Conservation (phyloP, 2,113 vertebrate genomes). For the Cheilinus undulatus region DNA sequence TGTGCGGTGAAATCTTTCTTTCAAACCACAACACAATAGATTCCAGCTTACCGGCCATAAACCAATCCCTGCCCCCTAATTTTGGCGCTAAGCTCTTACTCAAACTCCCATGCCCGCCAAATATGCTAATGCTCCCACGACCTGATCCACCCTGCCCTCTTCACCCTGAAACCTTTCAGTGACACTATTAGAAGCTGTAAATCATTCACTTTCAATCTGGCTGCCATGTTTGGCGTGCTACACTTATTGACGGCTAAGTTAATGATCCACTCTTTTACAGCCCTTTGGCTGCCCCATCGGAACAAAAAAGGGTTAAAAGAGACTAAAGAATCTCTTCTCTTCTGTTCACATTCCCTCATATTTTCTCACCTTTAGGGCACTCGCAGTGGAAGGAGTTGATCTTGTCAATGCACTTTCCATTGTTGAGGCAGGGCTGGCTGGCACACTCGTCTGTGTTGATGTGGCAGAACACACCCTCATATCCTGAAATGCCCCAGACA, state of each 20-base stretch:
- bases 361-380: constrained; percentile 89
- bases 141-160: constrained; percentile 23
- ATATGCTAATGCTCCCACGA: constrained; percentile 70
- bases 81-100: constrained; percentile 80
- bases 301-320: constrained; percentile 1
- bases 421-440: constrained; percentile 94
- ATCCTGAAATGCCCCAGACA: constrained; percentile 83
- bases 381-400: constrained; percentile 96
- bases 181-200: constrained; percentile 34
- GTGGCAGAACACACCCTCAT: constrained; percentile 93
- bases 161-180: constrained; percentile 15
- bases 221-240: not conserved
- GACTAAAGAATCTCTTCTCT: not conserved
- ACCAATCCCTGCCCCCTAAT: constrained; percentile 68
- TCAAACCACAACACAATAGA: constrained; percentile 72
- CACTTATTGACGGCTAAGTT: constrained; percentile 51
- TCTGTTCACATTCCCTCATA: not conserved
- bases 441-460: constrained; percentile 93
- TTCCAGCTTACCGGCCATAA: constrained; percentile 69
- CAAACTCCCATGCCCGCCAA: constrained; percentile 72
- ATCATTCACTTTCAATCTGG: constrained; percentile 56
- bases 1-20: constrained; percentile 80
- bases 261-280: constrained; percentile 53
- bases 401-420: constrained; percentile 93
- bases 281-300: constrained; percentile 9